Evolutionary conservation across 2,888 invertebrate genomes (phyloP).

Genomic region (Pyrocoelia pectoralis): DNA sequence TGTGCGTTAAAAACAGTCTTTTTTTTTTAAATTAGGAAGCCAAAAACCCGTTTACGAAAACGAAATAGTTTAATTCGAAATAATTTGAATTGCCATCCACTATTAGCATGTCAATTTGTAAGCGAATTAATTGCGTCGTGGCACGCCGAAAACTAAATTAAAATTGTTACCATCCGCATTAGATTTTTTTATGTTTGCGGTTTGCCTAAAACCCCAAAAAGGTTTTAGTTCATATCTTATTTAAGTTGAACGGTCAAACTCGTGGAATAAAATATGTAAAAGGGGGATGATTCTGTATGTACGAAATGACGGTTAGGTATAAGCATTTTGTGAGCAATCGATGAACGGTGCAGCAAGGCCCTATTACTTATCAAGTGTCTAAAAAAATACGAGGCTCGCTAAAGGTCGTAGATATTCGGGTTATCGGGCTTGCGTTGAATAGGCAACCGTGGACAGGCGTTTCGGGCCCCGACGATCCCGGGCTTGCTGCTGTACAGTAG

Average conservation of each 20-base stretch:
- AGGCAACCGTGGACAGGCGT: constrained; percentile 42
- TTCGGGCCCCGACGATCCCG: constrained; percentile 41
- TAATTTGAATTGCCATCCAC: too few relatives aligned
- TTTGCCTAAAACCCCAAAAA: neutral
- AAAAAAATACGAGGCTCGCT: constrained; percentile 39
- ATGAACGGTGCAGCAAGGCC: constrained; percentile 36
- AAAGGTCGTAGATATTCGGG: constrained; percentile 42
- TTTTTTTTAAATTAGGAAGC: too few relatives aligned
- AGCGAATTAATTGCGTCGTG: too few relatives aligned
- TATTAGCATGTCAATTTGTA: too few relatives aligned
- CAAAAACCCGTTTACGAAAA: too few relatives aligned
- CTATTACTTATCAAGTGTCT: constrained; percentile 36
- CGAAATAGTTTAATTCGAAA: too few relatives aligned
- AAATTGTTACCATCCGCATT: too few relatives aligned
- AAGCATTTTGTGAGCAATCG: constrained; percentile 24
- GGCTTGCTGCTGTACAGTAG: constrained; percentile 41
- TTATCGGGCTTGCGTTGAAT: constrained; percentile 44
- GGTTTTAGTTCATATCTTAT: neutral
- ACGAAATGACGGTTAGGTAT: constrained; percentile 6
- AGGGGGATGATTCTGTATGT: neutral
- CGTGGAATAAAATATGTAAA: neutral
- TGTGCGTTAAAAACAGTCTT: too few relatives aligned
- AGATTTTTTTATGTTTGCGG: too few relatives aligned
- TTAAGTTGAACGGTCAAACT: neutral
- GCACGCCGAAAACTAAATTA: too few relatives aligned